Base-by-base conservation (phyloP, 2,888 invertebrate species). In the Drosophila anceps region DNA sequence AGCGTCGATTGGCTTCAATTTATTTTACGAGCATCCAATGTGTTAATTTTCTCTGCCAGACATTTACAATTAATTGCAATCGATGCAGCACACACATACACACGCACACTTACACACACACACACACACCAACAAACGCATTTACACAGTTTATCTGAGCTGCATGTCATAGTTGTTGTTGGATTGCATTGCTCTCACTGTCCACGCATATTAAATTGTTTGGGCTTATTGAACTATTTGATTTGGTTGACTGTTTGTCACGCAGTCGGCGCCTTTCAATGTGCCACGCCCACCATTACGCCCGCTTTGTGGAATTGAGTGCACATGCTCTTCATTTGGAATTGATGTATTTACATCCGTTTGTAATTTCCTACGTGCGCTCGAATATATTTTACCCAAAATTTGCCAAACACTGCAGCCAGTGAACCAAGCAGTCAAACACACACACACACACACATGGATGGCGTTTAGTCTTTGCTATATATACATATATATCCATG, bases 301-400 rank as follows among this genome's bases (percentile, higher is more conserved):
- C 46, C 33, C 69, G 67, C 18, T 44, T 44, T 43, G 43, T 2
- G 20, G 59, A 51, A 68, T 69, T 71, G 67, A 73, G 54, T 79
- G 79, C 72, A 67, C 78, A 80, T 46, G 67, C 81, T 74, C 81
- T 71, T 73, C 86, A 83, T 76, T 79, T 81, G 58, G 73, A 72
- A 80, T 87, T 84, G 82, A 86, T 89, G 90, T 81, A 81, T 86
- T 87, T 84, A 84, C 88, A 84, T 86, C 86, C 90, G 90, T 76
- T 89, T 84, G 90, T 79, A 82, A 86, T 86, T 89, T 86, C 81
- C 88, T 77, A 86, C 84, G 86, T 84, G 84, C 67, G 84, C 79
- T 74, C 70, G 81, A 81, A 85, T 76, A 86, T 80, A 79, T 88
- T 82, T 76, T 65, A 33, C 60, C 58, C 69, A 66, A 81, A 76